Base-by-base conservation (phyloP, 2,888 invertebrate genomes). In the Tenthredo livida region DNA sequence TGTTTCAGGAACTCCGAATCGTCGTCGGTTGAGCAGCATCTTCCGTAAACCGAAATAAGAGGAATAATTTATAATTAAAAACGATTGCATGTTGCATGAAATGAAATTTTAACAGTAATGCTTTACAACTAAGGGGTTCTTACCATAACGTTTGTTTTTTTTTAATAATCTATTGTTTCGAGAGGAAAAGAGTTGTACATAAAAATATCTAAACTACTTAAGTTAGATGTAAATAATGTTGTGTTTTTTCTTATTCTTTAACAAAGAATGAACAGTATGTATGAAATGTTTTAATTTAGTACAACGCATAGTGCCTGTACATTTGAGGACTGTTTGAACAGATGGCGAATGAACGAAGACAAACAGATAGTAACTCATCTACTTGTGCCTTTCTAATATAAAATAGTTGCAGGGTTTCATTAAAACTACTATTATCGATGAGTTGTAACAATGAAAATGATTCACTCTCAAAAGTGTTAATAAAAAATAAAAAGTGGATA, bases 1-100 rank as follows among this genome's bases (percentile, higher is more conserved):
- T 78, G 84, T 85, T 85, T 58, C 87, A 17, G 87, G 88, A 50
- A 91, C 92, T 6, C 92, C 92, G 25, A 89, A 87, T 86, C 86
- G 86, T 72, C 90, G 91, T 61, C 87, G 90, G 85, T 88, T 91
- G 72, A 92, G 92, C 85, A 90, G 86, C 85, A 90, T 91, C 77
- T 91, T 92, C 82, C 89, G 91, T 9, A 92, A 90, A 86, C 86
- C 89, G 84, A 83, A 70, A 70, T 83, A 33, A 33, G n/a, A 17
- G 17, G 29, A 7, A 65, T 17, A 58, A 58, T 83, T 25, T 21
- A 67, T 7, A 67, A 67, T 83, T 17, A 7, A 40, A 29, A 80
- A 61, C 40, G 7, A 40, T 50, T 77, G 25, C 29, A 54, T 2
- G 54, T 54, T 43, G 29, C 33, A 21, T 21, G n/a, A 29, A 61